Conservation (phyloP, 2,888 invertebrate species). For the Myathropa florea region DNA sequence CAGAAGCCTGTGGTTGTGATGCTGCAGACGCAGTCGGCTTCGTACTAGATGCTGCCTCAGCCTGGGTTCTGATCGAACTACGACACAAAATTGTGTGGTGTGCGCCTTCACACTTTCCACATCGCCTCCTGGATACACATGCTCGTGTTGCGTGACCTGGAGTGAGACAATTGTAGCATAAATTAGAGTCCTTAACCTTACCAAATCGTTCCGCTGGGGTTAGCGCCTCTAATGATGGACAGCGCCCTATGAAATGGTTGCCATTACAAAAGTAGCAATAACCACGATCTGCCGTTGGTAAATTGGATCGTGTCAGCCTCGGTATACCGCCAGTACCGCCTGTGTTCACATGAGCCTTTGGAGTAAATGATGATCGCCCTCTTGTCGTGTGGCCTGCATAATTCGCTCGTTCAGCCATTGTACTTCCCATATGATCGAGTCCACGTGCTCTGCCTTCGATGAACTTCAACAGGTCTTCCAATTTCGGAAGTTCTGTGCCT, state of each 20-base stretch:
- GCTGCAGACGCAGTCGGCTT: too few relatives aligned
- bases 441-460: constrained; percentile 38
- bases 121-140: constrained; percentile 14
- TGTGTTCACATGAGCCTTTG: constrained; percentile 6
- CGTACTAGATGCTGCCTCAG: too few relatives aligned
- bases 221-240: too few relatives aligned
- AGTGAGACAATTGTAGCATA: constrained; percentile 34
- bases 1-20: too few relatives aligned
- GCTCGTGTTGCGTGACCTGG: constrained; percentile 42
- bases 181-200: constrained; percentile 30
- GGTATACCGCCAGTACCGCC: too few relatives aligned
- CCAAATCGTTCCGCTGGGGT: constrained; percentile 1
- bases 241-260: constrained; percentile 10
- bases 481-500: constrained; percentile 17
- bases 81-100: too few relatives aligned
- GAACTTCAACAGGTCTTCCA: constrained; percentile 3
- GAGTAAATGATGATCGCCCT: background rate
- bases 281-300: constrained; percentile 19
- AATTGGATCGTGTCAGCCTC: constrained; percentile 18
- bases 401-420: constrained; percentile 1
- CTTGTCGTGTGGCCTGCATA: background rate
- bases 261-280: constrained; percentile 31
- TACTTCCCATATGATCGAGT: constrained; percentile 12
- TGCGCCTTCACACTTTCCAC: too few relatives aligned
- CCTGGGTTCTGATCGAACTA: too few relatives aligned